Percentiles rank a stretch among this genome's conserved stretches.
phyloP scores from a whole-genome alignment of 2,797 vertebrate genomes.

The Cirrhinus molitorella region DNA sequence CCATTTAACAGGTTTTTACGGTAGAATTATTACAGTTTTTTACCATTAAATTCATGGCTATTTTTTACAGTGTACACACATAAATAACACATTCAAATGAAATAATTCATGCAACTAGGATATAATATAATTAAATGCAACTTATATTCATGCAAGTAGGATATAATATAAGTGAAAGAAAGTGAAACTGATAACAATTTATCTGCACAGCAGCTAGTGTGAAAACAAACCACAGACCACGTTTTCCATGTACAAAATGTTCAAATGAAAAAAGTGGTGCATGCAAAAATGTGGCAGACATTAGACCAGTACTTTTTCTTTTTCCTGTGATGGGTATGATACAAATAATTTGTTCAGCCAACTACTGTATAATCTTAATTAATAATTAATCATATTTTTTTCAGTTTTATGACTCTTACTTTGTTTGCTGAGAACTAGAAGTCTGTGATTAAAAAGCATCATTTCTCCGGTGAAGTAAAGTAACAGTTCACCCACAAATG shows the following conservation, averaged over 20 bases:
- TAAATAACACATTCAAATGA: background rate
- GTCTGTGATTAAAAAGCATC: too few relatives aligned
- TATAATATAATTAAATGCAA: too few relatives aligned
- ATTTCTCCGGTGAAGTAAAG: background rate
- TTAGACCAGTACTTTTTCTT: background rate
- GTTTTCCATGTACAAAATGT: background rate
- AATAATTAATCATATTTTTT: background rate
- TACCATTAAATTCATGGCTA: too few relatives aligned
- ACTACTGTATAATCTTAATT: background rate
- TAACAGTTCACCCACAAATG: too few relatives aligned
- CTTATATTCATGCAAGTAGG: background rate
- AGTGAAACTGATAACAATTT: background rate
- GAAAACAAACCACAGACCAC: constrained; percentile 4
- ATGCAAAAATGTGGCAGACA: background rate
- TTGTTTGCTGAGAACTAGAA: too few relatives aligned
- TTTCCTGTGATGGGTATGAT: accelerated
- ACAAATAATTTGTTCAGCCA: background rate
- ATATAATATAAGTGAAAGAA: background rate
- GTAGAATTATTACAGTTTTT: too few relatives aligned
- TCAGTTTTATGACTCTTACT: background rate
- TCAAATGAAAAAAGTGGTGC: background rate
- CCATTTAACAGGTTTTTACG: too few relatives aligned
- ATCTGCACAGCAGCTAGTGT: background rate
- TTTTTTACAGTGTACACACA: too few relatives aligned
- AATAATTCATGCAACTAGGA: background rate